Conservation (phyloP, 2,797 vertebrate genomes). For the Vultur gryphus region DNA sequence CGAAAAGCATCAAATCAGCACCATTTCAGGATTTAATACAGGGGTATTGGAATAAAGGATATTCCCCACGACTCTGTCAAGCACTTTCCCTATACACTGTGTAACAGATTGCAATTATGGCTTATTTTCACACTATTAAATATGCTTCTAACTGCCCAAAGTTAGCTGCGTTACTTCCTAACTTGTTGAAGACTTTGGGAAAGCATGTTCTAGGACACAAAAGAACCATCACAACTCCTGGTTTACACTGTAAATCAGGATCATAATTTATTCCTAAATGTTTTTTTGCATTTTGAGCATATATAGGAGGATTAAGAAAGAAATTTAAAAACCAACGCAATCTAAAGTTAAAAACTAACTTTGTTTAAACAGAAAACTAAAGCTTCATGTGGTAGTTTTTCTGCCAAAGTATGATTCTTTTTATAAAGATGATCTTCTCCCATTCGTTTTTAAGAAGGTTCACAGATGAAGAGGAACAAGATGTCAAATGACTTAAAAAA, state of each 20-base stretch:
- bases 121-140: background rate
- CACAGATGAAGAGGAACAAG: conserved; percentile 17
- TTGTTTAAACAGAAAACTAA: background rate
- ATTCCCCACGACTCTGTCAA: background rate
- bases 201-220: background rate
- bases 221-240: background rate
- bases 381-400: background rate
- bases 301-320: background rate
- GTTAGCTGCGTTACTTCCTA: background rate
- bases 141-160: background rate
- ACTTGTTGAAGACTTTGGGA: background rate
- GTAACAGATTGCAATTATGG: background rate
- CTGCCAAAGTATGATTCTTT: background rate
- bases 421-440: background rate
- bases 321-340: background rate
- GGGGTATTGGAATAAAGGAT: background rate
- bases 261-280: background rate
- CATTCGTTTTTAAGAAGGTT: background rate
- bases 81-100: background rate
- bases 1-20: background rate
- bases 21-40: background rate
- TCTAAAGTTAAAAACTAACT: background rate
- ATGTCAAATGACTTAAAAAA: conserved; percentile 20
- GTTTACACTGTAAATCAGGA: background rate
- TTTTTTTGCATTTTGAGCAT: background rate